Conservation (phyloP, 2,113 vertebrate species). For the Rhinoptilus africanus region DNA sequence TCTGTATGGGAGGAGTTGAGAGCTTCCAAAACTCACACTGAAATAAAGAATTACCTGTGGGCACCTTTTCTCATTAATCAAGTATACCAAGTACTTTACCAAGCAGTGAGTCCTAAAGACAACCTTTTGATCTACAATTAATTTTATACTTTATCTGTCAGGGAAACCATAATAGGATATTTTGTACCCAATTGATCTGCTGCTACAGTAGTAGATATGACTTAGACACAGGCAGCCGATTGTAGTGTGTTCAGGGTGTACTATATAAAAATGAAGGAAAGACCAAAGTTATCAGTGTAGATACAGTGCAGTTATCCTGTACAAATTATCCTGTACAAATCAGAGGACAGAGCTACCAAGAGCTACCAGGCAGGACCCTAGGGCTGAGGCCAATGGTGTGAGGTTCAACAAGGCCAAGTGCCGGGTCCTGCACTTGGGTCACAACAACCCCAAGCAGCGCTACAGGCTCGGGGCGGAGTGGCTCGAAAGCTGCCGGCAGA, state of each 20-base stretch:
- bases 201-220: background rate
- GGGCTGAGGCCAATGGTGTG: too few relatives aligned
- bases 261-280: background rate
- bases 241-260: background rate
- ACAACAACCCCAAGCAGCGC: too few relatives aligned
- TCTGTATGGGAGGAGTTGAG: background rate
- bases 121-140: conserved; percentile 9
- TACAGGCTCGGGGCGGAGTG: too few relatives aligned
- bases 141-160: background rate
- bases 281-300: background rate
- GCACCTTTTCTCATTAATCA: conserved; percentile 18
- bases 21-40: background rate
- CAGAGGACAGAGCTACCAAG: background rate
- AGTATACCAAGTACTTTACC: background rate
- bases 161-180: background rate
- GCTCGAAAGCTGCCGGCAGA: too few relatives aligned
- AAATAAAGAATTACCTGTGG: conserved; percentile 14
- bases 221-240: background rate
- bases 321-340: background rate
- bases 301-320: background rate
- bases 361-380: too few relatives aligned
- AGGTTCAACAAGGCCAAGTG: too few relatives aligned
- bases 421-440: too few relatives aligned
- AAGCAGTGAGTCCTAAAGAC: background rate
- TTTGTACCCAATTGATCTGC: background rate